These are phyloP conservation scores for Glaucomys volans DNA, from an alignment of 2,113 vertebrate species.

Conservation along the genomic window DNA sequence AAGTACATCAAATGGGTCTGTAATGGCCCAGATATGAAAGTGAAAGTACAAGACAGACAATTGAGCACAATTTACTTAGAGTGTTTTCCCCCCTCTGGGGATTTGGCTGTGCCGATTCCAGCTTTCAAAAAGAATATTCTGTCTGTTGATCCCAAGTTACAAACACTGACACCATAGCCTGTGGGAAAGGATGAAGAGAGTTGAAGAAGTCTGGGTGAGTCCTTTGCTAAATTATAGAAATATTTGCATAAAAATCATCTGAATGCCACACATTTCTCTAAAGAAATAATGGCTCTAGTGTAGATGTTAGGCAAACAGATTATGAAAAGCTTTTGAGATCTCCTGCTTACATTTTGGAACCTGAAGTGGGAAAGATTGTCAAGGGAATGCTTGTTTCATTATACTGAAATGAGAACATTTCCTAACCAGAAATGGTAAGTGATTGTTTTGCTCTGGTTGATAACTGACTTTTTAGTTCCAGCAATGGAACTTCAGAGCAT, in stretches of 20 bases:
- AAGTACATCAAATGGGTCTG: neutral
- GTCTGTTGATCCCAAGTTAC: neutral
- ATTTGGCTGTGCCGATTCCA: neutral
- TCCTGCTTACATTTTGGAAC: neutral
- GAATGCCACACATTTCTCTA: neutral
- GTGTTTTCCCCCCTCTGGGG: neutral
- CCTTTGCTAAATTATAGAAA: neutral
- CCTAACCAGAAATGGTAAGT: neutral
- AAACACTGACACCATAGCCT: neutral
- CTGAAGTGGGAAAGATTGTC: neutral
- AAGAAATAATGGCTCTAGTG: neutral
- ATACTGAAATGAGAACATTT: conserved; percentile 2
- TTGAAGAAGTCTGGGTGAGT: neutral
- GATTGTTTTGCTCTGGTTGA: neutral
- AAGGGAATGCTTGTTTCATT: neutral
- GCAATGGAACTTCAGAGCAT: neutral
- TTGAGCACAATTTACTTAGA: neutral
- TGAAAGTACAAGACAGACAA: neutral
- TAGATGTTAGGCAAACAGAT: neutral
- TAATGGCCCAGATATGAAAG: conserved; percentile 32
- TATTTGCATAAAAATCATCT: conserved; percentile 10
- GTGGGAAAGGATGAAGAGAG: neutral
- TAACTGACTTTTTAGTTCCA: neutral
- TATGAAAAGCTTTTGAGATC: neutral
- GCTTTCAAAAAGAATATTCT: neutral